phyloP scores from a whole-genome alignment of 2,888 invertebrate genomes.

The Lutraria lutraria region DNA sequence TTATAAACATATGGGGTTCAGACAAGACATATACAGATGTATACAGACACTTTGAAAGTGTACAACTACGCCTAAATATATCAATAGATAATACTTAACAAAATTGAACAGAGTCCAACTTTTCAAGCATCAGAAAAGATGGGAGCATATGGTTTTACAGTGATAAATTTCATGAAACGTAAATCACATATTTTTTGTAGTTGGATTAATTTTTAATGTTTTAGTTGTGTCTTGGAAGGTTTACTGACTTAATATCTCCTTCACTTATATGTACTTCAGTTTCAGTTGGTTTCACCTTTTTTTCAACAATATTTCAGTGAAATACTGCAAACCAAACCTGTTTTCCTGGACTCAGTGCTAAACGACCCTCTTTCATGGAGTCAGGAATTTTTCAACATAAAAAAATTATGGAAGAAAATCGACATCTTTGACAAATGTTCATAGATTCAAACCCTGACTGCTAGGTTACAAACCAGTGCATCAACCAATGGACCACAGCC shows the following conservation, averaged over 20 bases:
- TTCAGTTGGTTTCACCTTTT: too few species aligned
- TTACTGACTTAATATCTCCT: not conserved
- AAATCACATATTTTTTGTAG: not conserved
- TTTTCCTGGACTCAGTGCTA: too few species aligned
- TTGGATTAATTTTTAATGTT: not conserved
- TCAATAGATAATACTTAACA: slow-evolving; percentile 23
- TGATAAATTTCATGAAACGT: not conserved
- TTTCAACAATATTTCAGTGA: too few species aligned
- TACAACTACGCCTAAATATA: not conserved
- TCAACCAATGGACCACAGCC: too few species aligned
- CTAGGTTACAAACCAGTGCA: too few species aligned
- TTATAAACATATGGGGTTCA: not conserved
- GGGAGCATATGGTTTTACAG: slow-evolving; percentile 7
- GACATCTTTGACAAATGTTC: too few species aligned
- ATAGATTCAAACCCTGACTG: too few species aligned
- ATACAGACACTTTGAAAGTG: not conserved
- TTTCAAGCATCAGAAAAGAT: slow-evolving; percentile 18
- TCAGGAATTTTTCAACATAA: too few species aligned
- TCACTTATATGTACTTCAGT: not conserved
- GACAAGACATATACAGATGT: not conserved
- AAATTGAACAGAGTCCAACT: slow-evolving; percentile 16
- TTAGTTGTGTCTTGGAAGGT: not conserved
- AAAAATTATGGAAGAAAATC: too few species aligned
- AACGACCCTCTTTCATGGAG: too few species aligned
- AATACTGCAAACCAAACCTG: too few species aligned